These are phyloP conservation scores for Ormyrus rosae DNA, from an alignment of 2,888 invertebrate genomes.

Conservation along the genomic window DNA sequence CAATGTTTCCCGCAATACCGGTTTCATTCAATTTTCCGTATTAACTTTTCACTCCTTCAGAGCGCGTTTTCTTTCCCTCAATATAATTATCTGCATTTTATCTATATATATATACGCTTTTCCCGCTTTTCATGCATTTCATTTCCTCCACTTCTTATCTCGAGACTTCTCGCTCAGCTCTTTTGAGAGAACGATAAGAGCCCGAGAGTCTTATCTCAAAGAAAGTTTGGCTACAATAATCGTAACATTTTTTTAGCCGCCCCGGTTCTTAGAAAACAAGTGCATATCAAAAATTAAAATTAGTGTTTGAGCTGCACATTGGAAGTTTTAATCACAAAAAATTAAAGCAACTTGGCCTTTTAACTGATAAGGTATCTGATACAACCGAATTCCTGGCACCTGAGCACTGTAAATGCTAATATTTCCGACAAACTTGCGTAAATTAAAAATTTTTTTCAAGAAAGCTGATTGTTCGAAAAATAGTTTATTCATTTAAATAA, in stretches of 20 bases:
- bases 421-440: no score
- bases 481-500: no score
- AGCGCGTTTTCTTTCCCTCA: not conserved
- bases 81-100: slow-evolving; percentile 7
- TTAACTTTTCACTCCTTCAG: not conserved
- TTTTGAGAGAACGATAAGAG: not conserved
- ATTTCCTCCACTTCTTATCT: slow-evolving; percentile 1
- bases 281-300: no score
- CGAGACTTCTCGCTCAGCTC: not conserved
- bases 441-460: no score
- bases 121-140: slow-evolving; percentile 12
- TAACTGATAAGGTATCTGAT: no score
- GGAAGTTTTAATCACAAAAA: no score
- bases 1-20: not conserved
- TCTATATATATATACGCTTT: not conserved
- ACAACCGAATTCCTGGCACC: no score
- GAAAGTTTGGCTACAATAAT: not conserved
- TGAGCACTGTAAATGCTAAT: no score
- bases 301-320: no score
- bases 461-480: no score
- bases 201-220: slow-evolving; percentile 1
- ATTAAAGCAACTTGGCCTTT: no score
- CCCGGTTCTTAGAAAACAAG: no score
- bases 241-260: slow-evolving; percentile 6
- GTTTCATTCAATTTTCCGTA: not conserved